A percentile compares a stretch with the other conserved stretches of the same genome.
These are phyloP conservation scores for Indicator indicator DNA, from an alignment of 2,113 vertebrate species.

Conservation along the genomic window DNA sequence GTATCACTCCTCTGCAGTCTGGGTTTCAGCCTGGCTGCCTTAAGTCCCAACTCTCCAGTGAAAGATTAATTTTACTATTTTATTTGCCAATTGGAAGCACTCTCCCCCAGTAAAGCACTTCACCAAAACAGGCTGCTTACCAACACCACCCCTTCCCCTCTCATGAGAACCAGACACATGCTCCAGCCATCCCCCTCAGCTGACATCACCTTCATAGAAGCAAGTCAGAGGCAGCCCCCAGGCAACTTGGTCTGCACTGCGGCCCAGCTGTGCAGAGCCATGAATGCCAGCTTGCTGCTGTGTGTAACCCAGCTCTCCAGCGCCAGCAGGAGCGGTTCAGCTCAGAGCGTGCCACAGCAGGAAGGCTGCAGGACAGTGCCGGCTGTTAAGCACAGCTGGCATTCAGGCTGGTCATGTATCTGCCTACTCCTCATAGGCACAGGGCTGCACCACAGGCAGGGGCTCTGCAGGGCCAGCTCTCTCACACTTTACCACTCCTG, in stretches of 20 bases:
- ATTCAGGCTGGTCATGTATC: background rate
- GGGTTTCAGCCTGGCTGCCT: background rate
- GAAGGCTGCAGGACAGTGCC: background rate
- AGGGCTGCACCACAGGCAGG: background rate
- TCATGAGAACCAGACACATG: background rate
- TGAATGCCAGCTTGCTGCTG: background rate
- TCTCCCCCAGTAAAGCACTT: background rate
- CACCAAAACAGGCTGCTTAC: background rate
- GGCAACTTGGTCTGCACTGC: background rate
- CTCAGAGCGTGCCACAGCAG: background rate
- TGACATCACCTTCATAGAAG: background rate
- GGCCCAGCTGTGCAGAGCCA: background rate
- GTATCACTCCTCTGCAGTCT: background rate
- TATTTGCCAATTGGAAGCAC: background rate
- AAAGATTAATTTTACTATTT: background rate
- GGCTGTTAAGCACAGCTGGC: constrained; percentile 17
- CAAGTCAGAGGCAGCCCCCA: background rate
- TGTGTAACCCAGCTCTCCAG: background rate
- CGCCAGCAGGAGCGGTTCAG: constrained; percentile 15
- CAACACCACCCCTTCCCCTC: background rate
- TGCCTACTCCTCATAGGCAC: background rate
- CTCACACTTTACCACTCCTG: background rate
- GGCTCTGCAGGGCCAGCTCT: background rate
- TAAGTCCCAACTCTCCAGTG: background rate
- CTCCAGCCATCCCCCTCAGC: background rate